Conservation (phyloP, 2,888 invertebrate genomes). For the Drosophila greeni region DNA sequence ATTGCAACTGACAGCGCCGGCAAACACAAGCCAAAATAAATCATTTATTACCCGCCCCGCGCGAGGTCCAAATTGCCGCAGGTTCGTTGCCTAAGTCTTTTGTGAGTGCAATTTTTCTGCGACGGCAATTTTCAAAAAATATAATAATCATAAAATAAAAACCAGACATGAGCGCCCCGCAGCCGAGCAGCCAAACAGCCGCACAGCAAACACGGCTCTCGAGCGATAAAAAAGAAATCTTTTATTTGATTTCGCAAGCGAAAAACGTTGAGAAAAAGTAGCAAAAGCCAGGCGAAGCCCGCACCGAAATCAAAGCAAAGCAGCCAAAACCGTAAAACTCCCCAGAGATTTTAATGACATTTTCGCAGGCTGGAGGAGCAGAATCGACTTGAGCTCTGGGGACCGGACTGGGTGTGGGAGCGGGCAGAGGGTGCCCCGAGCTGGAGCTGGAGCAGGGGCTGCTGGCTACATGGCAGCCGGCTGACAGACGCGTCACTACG, state of each 20-base stretch:
- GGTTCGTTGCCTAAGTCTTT: slow-evolving; percentile 70
- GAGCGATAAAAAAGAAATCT: slow-evolving; percentile 68
- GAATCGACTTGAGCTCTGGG: slow-evolving; percentile 16
- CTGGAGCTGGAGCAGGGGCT: slow-evolving; percentile 24
- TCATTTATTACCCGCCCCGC: slow-evolving; percentile 34
- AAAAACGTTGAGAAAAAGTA: slow-evolving; percentile 65
- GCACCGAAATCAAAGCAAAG: slow-evolving; percentile 65
- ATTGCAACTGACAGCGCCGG: slow-evolving; percentile 67
- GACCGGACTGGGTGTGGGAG: slow-evolving; percentile 23
- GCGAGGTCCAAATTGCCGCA: slow-evolving; percentile 23
- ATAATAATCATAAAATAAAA: slow-evolving; percentile 71
- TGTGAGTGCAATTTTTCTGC: slow-evolving; percentile 30
- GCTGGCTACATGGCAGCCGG: slow-evolving; percentile 65
- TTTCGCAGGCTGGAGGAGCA: slow-evolving; percentile 59
- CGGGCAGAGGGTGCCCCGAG: slow-evolving; percentile 19
- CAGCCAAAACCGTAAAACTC: slow-evolving; percentile 64
- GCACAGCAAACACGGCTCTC: slow-evolving; percentile 40
- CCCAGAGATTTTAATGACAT: slow-evolving; percentile 74
- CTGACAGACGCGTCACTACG: slow-evolving; percentile 73
- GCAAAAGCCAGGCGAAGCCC: slow-evolving; percentile 32
- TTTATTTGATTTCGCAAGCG: slow-evolving; percentile 65
- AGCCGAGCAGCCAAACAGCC: slow-evolving; percentile 31
- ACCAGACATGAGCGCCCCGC: slow-evolving; percentile 51
- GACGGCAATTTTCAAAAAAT: slow-evolving; percentile 55
- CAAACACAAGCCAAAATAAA: slow-evolving; percentile 49